Conservation (phyloP, 2,797 vertebrate genomes). For the Hippocampus kuda region DNA sequence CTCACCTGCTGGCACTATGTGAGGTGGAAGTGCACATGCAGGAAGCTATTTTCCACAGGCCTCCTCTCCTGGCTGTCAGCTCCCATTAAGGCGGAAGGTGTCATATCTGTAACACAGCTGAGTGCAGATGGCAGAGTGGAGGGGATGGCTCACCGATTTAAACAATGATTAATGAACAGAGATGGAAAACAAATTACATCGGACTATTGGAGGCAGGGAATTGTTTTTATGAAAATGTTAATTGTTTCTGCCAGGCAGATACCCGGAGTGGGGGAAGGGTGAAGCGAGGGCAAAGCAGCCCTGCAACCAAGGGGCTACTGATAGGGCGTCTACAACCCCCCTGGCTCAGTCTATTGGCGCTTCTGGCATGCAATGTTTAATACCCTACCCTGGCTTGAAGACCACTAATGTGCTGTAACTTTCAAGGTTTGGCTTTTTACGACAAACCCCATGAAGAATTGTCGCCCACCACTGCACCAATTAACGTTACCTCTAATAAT, state of each 20-base stretch:
- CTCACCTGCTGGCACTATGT: conserved; percentile 96
- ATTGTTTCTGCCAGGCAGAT: conserved; percentile 93
- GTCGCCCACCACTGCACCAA: conserved; percentile 62
- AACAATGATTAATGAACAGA: conserved; percentile 99
- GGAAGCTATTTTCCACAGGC: conserved; percentile 99
- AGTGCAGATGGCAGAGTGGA: conserved; percentile 99
- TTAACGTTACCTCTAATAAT: conserved; percentile 71
- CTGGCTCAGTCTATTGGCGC: conserved; percentile 50
- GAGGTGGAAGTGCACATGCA: conserved; percentile 98
- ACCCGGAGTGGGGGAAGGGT: conserved; percentile 56
- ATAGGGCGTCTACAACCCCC: conserved; percentile 58
- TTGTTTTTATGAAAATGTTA: conserved; percentile 99
- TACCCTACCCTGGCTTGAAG: conserved; percentile 56
- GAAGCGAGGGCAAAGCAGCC: conserved; percentile 51
- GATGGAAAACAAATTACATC: conserved; percentile 99
- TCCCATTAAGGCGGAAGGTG: conserved; percentile 99
- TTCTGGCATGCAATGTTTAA: conserved; percentile 54
- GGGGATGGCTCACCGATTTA: conserved; percentile 99
- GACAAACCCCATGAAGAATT: conserved; percentile 60
- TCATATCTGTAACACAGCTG: conserved; percentile 99
- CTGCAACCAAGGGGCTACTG: conserved; percentile 52
- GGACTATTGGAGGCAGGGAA: conserved; percentile 99
- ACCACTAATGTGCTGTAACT: conserved; percentile 61
- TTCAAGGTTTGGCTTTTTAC: conserved; percentile 59
- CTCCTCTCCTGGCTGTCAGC: conserved; percentile 95